A percentile compares a stretch with the other conserved stretches of the same genome.
These are phyloP conservation scores for Palythoa caribaeorum DNA, from an alignment of 92 coral and sea anemone genomes.

Conservation along the genomic window DNA sequence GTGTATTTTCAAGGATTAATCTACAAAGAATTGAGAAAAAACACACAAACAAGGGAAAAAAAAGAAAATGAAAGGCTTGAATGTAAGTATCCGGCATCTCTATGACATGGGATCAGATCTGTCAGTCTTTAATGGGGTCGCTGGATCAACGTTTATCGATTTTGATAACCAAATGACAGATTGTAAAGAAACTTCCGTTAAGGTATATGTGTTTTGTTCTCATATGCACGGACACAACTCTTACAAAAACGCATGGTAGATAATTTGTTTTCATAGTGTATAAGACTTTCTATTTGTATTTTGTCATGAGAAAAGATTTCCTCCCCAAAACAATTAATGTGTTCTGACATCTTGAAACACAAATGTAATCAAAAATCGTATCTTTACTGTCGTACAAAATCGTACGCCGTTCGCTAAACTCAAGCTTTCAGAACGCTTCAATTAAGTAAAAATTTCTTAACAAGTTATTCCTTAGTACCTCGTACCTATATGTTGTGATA, in stretches of 20 bases:
- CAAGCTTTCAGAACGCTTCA: no score
- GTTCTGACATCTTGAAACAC: background rate
- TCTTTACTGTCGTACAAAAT: no score
- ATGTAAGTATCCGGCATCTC: background rate
- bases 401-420: no score
- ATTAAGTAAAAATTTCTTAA: no score
- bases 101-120: background rate
- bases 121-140: background rate
- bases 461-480: background rate
- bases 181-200: constrained; percentile 9
- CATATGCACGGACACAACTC: background rate
- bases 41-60: background rate
- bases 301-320: background rate
- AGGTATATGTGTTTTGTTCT: background rate
- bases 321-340: background rate
- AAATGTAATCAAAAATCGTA: no score
- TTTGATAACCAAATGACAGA: constrained; percentile 15
- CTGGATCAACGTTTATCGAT: background rate
- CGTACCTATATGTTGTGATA: background rate
- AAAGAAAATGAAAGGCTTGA: background rate
- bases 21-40: no score
- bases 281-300: background rate
- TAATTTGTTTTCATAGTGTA: background rate
- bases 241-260: background rate
- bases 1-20: background rate